phyloP scores from a whole-genome alignment of 2,888 invertebrate genomes.

The Vannuccia rotundouncinata region DNA sequence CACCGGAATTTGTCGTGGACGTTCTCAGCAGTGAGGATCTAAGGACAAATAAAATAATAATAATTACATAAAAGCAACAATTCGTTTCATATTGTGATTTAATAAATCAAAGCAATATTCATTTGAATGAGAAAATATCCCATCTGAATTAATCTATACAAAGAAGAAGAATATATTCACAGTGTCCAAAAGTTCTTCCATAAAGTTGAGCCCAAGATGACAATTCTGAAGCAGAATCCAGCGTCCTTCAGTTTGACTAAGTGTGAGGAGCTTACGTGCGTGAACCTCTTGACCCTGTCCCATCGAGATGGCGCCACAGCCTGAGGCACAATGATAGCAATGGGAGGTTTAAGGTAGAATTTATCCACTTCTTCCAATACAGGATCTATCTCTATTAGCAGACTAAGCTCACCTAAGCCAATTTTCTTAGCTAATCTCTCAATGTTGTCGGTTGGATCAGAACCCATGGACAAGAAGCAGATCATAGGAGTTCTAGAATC shows the following conservation, averaged over 20 bases:
- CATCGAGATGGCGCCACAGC: constrained; percentile 78
- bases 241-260: constrained; percentile 71
- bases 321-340: constrained; percentile 42
- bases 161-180: constrained; percentile 61
- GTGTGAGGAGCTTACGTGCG: constrained; percentile 72
- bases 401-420: constrained; percentile 66
- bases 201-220: constrained; percentile 86
- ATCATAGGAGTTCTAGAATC: constrained; percentile 79
- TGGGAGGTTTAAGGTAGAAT: background rate
- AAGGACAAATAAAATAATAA: background rate
- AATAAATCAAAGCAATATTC: too few species aligned
- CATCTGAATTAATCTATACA: too few species aligned
- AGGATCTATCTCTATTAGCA: too few species aligned
- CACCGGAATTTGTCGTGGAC: constrained; percentile 76
- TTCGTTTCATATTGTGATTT: too few species aligned
- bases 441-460: constrained; percentile 92
- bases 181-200: constrained; percentile 81
- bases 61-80: too few species aligned
- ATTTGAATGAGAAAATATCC: too few species aligned
- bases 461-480: constrained; percentile 85
- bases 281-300: constrained; percentile 90
- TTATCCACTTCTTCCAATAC: background rate
- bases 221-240: constrained; percentile 93
- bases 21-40: constrained; percentile 61
- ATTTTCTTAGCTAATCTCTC: constrained; percentile 75